Evolutionary conservation across 2,113 vertebrate species (phyloP).

Genomic region (Albula glossodonta): DNA sequence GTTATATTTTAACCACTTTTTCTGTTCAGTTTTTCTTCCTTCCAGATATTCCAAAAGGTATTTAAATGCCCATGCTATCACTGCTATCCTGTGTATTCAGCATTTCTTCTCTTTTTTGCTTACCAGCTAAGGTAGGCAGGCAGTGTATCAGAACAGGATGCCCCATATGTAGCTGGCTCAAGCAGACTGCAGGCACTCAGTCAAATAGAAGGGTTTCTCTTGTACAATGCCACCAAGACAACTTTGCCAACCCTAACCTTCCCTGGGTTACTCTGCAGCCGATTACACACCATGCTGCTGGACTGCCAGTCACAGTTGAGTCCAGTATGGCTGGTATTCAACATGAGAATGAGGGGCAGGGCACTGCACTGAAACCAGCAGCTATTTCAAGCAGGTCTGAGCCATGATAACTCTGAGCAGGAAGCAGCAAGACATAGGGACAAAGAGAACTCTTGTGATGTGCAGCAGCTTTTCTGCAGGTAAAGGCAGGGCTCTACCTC

Average conservation of each 20-base stretch:
- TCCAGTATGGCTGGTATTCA: not conserved
- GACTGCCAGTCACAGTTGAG: not conserved
- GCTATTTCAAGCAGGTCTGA: not conserved
- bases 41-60: too few relatives aligned
- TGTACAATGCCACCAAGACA: not conserved
- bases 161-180: too few relatives aligned
- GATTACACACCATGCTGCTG: not conserved
- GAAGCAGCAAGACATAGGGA: not conserved
- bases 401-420: not conserved
- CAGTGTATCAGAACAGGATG: too few relatives aligned
- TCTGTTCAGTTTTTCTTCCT: too few relatives aligned
- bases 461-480: not conserved
- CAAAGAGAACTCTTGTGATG: not conserved
- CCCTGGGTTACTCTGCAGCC: not conserved
- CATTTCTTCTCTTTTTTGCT: too few relatives aligned
- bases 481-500: not conserved
- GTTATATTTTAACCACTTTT: too few relatives aligned
- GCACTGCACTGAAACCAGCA: too few relatives aligned
- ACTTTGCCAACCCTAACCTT: not conserved
- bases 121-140: too few relatives aligned
- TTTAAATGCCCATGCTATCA: too few relatives aligned
- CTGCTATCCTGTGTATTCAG: too few relatives aligned
- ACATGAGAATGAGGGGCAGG: too few relatives aligned
- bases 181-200: not conserved
- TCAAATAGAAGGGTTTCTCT: too few relatives aligned